These are phyloP conservation scores for Drusus annulatus DNA, from an alignment of 1,140 invertebrate species.

Conservation along the genomic window DNA sequence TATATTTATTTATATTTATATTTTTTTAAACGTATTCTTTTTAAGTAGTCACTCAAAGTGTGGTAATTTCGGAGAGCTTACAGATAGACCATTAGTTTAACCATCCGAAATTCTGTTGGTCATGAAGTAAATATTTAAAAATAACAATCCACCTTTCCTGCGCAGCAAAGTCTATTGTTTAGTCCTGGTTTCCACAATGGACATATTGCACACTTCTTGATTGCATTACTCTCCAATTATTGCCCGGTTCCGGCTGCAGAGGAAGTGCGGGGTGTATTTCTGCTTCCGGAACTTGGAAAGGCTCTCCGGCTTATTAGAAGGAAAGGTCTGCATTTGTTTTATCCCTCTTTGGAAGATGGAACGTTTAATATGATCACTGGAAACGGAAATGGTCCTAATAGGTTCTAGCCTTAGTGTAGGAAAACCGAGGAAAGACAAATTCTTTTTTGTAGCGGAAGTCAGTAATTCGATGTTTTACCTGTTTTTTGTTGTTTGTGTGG, in stretches of 20 bases:
- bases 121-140: no score
- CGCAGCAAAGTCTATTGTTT: background rate
- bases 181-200: background rate
- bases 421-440: no score
- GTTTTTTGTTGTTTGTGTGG: no score
- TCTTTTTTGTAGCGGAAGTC: no score
- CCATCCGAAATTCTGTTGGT: no score
- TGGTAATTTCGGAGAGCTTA: no score
- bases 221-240: conserved; percentile 45
- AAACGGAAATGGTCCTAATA: background rate
- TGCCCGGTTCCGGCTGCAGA: background rate
- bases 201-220: conserved; percentile 48
- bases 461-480: no score
- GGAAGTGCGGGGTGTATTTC: background rate
- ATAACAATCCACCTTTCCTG: background rate
- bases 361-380: conserved; percentile 1
- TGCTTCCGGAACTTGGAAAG: conserved; percentile 30
- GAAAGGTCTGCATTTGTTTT: background rate
- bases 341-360: background rate
- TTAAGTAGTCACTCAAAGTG: no score
- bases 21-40: no score
- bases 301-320: conserved; percentile 44
- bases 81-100: no score
- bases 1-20: no score
- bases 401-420: background rate